A percentile compares a stretch with the other conserved stretches of the same genome.
Conservation (phyloP, 1,140 invertebrate genomes). For the Lordiphosa mommai region DNA sequence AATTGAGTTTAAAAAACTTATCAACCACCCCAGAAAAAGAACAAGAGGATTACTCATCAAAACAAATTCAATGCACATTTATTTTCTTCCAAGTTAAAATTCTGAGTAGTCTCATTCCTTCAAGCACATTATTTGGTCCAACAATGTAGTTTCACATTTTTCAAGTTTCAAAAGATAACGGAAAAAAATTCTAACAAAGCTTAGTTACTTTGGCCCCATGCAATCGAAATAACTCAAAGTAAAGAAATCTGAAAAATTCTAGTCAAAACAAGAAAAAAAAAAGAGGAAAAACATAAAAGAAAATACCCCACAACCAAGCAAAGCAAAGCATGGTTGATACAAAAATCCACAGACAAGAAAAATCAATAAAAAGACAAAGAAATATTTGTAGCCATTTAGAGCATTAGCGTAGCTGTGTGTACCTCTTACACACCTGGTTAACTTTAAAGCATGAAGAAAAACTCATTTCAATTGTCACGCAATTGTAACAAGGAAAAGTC, state of each 20-base stretch:
- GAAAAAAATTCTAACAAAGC: too few species aligned
- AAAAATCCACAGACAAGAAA: slow-evolving; percentile 16
- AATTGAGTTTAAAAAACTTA: too few species aligned
- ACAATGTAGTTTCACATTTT: too few species aligned
- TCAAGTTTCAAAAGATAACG: too few species aligned
- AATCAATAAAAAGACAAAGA: slow-evolving; percentile 53
- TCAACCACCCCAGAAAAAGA: too few species aligned
- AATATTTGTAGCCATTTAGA: slow-evolving; percentile 33
- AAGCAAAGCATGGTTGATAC: slow-evolving; percentile 22
- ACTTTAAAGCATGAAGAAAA: not conserved
- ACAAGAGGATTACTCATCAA: too few species aligned
- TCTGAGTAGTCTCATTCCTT: too few species aligned
- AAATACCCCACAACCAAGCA: slow-evolving; percentile 23
- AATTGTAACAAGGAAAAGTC: not conserved
- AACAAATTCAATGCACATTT: too few species aligned
- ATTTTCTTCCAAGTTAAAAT: too few species aligned
- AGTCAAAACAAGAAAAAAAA: not conserved
- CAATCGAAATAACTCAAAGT: not conserved
- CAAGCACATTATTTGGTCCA: too few species aligned
- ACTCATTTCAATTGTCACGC: slow-evolving; percentile 1
- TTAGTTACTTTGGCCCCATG: slow-evolving; percentile 20
- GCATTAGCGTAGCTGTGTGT: not conserved
- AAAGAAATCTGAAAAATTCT: slow-evolving; percentile 6
- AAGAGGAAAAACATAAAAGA: slow-evolving; percentile 11
- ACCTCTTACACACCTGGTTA: slow-evolving; percentile 1